Conservation (phyloP, 2,888 invertebrate species). For the Athalia circularis region DNA sequence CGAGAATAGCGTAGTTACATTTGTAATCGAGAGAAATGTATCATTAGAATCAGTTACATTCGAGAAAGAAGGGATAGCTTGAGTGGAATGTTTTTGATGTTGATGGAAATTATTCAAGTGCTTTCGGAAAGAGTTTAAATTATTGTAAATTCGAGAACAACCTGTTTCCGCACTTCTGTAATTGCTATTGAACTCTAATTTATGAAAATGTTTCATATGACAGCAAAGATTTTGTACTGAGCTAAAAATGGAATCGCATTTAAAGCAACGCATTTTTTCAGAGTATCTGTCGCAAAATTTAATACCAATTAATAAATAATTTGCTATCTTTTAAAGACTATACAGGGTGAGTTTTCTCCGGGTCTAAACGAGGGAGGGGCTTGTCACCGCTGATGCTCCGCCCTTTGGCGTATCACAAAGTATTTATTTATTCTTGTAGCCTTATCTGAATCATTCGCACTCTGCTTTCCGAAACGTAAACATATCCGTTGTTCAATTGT, state of each 20-base stretch:
- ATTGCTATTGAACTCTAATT: conserved; percentile 22
- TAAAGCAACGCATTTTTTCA: conserved; percentile 38
- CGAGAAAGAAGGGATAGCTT: conserved; percentile 8
- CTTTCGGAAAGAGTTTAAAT: conserved; percentile 41
- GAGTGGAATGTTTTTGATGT: not conserved
- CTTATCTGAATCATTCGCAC: not conserved
- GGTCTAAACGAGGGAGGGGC: not conserved
- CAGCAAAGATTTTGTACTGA: not conserved
- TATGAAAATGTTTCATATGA: conserved; percentile 23
- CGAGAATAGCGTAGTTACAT: not conserved
- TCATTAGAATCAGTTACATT: not conserved
- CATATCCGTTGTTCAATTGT: not conserved
- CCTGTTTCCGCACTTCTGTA: conserved; percentile 27
- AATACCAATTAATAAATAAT: too few relatives aligned
- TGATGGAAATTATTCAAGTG: conserved; percentile 39
- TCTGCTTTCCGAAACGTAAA: not conserved
- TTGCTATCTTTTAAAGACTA: not conserved
- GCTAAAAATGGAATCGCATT: conserved; percentile 31
- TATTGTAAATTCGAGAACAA: conserved; percentile 40
- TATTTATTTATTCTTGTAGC: not conserved
- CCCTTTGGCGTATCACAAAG: not conserved
- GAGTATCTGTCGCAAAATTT: too few relatives aligned
- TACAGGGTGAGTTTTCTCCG: conserved; percentile 17
- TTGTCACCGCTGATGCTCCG: not conserved
- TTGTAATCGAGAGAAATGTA: not conserved